A percentile compares a stretch with the other conserved stretches of the same genome.
These are phyloP conservation scores for Napeogenes inachia DNA, from an alignment of 2,888 invertebrate species.

Conservation along the genomic window DNA sequence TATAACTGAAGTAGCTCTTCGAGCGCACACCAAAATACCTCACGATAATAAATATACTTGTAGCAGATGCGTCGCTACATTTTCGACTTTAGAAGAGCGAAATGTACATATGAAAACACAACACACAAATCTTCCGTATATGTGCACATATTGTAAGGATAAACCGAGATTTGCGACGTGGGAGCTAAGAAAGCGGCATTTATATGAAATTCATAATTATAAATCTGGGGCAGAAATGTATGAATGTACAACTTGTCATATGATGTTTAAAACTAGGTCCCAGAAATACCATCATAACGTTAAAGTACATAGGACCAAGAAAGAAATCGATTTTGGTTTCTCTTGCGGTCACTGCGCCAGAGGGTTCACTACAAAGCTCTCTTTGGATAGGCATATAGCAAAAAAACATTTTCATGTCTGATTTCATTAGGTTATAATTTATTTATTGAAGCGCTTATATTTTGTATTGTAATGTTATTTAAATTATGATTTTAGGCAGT, in stretches of 20 bases:
- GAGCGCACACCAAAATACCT: conserved; percentile 62
- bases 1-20: conserved; percentile 62
- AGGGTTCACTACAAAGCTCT: conserved; percentile 71
- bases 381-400: conserved; percentile 74
- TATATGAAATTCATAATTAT: conserved; percentile 68
- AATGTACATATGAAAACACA: conserved; percentile 63
- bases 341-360: conserved; percentile 72
- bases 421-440: conserved; percentile 7
- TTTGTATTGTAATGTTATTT: neutral
- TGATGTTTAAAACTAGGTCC: conserved; percentile 67
- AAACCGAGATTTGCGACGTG: conserved; percentile 68
- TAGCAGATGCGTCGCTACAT: conserved; percentile 65
- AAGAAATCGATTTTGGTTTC: conserved; percentile 64
- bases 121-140: conserved; percentile 63
- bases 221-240: conserved; percentile 68
- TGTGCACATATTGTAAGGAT: conserved; percentile 68
- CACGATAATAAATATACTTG: conserved; percentile 68
- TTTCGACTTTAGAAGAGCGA: conserved; percentile 61
- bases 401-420: conserved; percentile 62
- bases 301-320: conserved; percentile 66
- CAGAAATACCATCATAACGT: conserved; percentile 71
- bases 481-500: neutral
- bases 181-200: conserved; percentile 63
- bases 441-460: conserved; percentile 2
- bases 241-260: conserved; percentile 68